These are phyloP conservation scores for Streptopelia turtur DNA, from an alignment of 2,797 vertebrate species.

Conservation along the genomic window DNA sequence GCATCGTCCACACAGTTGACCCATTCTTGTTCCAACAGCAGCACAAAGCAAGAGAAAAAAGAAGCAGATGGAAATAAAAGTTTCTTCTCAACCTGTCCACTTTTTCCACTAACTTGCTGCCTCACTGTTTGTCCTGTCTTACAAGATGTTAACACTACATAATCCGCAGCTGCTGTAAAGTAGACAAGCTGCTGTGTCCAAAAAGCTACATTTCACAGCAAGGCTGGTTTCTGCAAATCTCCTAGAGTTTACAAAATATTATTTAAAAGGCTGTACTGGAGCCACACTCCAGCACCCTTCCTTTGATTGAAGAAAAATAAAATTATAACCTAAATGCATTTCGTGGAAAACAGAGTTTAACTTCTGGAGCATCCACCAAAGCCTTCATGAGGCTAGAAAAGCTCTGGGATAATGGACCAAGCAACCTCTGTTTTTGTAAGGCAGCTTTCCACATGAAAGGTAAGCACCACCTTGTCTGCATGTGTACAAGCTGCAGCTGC, in stretches of 20 bases:
- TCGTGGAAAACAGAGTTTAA: neutral
- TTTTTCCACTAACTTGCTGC: neutral
- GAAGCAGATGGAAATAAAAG: neutral
- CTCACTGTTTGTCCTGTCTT: neutral
- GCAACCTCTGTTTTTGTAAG: neutral
- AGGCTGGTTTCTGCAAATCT: neutral
- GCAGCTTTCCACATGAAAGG: constrained; percentile 38
- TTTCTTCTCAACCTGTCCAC: neutral
- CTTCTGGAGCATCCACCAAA: neutral
- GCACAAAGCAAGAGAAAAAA: neutral
- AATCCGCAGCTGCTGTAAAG: neutral
- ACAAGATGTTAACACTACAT: neutral
- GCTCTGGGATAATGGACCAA: neutral
- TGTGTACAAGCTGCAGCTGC: neutral
- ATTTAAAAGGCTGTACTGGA: neutral
- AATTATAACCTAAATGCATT: neutral
- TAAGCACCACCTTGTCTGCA: constrained; percentile 38
- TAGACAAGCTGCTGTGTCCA: neutral
- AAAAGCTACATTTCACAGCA: neutral
- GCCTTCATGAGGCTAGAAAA: neutral
- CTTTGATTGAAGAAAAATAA: constrained; percentile 8
- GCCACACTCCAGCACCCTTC: neutral
- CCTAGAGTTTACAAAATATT: neutral
- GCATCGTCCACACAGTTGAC: constrained; percentile 76
- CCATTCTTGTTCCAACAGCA: constrained; percentile 56